Base-by-base conservation (phyloP, 2,888 invertebrate species). In the Epinotia nisella region DNA sequence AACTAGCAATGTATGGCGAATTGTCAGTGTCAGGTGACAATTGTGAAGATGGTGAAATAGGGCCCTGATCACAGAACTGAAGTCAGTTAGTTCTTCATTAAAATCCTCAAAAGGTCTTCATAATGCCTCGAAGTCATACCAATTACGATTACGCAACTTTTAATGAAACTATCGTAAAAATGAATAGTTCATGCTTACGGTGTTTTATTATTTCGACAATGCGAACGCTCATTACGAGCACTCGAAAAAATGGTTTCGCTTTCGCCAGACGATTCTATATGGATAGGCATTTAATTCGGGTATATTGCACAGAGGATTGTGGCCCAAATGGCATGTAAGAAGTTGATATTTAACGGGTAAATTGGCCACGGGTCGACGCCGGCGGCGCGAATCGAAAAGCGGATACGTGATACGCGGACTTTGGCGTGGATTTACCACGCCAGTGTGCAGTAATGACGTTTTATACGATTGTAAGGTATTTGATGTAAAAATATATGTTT, bases 91-190 rank as follows among this genome's bases (percentile, higher is more conserved):
- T 60, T 39, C 59, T 29, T 19, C 51, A 17, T 58, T 24, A 53
- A 51, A 29, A 60, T 56, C 24, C 53, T 58, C 41, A 9, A 61
- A 61, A 67, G 61, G 56, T 39, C 67, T 39, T 60, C 29, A 35
- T 72, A 41, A 55, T 53, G 41, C 17, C 55, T n/a, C 60, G 35
- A 55, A 10, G 55, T 51, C 72, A 51, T 69, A 64, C 64, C 68
- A 73, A 69, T 73, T 69, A 73, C 19, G 64, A 69, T 73, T 68
- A 19, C 62, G 49, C 39, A 73, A 73, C 72, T 49, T 68, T 69
- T 73, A 73, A 73, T 73, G 64, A 59, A 69, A 72, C 67, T 72
- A 59, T 73, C 64, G 21, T 73, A 73, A 73, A 73, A 73, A 73
- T 73, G 58, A 69, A 69, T 69, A 73, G 58, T 62, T 73, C 51